Evolutionary conservation across 2,797 vertebrate species (phyloP), one percentile per base, ranked within the genome.

Genomic region (Trematomus bernacchii): DNA sequence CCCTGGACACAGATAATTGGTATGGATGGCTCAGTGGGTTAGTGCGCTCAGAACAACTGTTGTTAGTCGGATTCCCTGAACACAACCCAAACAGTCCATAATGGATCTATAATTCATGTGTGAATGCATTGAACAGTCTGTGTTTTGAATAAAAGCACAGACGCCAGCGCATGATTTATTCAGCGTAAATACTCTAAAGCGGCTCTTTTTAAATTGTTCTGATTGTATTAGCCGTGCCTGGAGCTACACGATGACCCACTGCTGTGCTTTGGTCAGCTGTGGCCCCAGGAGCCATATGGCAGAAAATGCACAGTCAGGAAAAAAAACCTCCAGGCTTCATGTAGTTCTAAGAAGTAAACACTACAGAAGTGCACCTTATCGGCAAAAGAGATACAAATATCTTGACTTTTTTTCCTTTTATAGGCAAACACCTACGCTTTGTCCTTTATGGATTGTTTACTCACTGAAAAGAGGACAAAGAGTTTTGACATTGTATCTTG

Each of bases 41-140:
- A 73, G 83, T 66, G 87, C 85, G 76, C 71, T 78, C 70, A 53
- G 66, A 81, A 64, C 81, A 84, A 84, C 82, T 83, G 89, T 84
- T 91, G 85, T 89, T 82, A 27, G 84, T 83, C 76, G 54, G 80
- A 85, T 83, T 86, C 88, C 89, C 87, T 76, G 69, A 72, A 66
- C 81, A 43, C 79, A 21, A 77, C 84, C 79, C 73, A 88, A 88
- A 84, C 79, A 81, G 71, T 80, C 85, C 76, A 82, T 87, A 85
- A 86, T 85, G 80, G 86, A 91, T 91, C 88, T 80, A 90, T 93
- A 86, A 92, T 91, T 88, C 90, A 91, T 84, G 78, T 80, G 88
- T 64, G 84, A 87, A 89, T 84, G 80, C 85, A 84, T 71, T 82
- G 80, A 90, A 83, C 42, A 63, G 84, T 80, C 75, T 86, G 79